These are phyloP conservation scores for Spea hammondii DNA, from an alignment of 2,797 vertebrate species.

Conservation along the genomic window DNA sequence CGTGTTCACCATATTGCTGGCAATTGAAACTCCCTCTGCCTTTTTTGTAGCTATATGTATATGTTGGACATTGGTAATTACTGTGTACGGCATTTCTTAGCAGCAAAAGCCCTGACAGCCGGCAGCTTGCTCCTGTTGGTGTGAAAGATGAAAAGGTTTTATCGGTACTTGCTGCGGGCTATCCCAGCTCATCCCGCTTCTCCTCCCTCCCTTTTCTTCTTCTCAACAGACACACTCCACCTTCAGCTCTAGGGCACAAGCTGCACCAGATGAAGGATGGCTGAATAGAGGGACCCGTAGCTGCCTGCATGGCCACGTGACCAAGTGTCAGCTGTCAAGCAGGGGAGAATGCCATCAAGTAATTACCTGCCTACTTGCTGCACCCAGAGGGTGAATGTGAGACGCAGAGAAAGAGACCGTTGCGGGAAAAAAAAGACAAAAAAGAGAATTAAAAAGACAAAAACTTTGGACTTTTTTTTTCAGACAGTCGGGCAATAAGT, in stretches of 20 bases:
- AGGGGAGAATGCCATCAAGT: conserved; percentile 51
- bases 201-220: conserved; percentile 40
- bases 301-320: conserved; percentile 54
- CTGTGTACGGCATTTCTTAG: conserved; percentile 51
- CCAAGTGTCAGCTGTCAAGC: conserved; percentile 65
- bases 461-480: conserved; percentile 26
- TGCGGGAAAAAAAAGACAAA: conserved; percentile 23
- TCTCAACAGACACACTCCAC: conserved; percentile 46
- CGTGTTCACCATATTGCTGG: conserved; percentile 47
- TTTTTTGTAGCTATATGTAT: conserved; percentile 19
- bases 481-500: conserved; percentile 14
- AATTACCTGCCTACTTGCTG: conserved; percentile 53
- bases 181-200: conserved; percentile 17
- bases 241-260: conserved; percentile 24
- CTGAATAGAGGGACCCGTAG: conserved; percentile 19
- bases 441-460: conserved; percentile 13
- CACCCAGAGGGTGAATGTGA: conserved; percentile 54
- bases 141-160: conserved; percentile 22
- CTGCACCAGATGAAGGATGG: conserved; percentile 55
- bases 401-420: conserved; percentile 35
- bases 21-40: not conserved
- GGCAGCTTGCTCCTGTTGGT: conserved; percentile 46
- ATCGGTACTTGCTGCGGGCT: conserved; percentile 41
- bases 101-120: conserved; percentile 51
- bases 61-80: conserved; percentile 28